Conservation (phyloP, 2,113 vertebrate species). For the Pachyramphus minor region DNA sequence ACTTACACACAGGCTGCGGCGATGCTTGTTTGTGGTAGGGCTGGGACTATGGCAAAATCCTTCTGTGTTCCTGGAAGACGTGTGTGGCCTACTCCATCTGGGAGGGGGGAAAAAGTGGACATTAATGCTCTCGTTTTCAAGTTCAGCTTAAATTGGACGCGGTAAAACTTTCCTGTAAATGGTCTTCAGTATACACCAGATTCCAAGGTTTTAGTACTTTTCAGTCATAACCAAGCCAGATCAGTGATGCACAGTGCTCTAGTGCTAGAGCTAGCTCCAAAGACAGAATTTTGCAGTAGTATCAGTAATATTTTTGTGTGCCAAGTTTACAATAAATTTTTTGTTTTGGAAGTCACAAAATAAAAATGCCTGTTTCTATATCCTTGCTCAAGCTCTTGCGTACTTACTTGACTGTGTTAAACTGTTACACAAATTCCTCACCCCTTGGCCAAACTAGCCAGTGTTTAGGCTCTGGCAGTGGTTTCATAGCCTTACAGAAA, state of each 20-base stretch:
- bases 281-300: background rate
- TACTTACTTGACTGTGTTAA: background rate
- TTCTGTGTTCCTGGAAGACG: background rate
- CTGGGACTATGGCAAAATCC: background rate
- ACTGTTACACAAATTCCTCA: background rate
- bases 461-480: background rate
- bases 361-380: background rate
- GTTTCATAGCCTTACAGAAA: background rate
- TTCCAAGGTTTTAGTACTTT: background rate
- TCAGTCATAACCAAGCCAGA: background rate
- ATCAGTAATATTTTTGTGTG: background rate
- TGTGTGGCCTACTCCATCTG: background rate
- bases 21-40: background rate
- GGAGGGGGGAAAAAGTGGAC: background rate
- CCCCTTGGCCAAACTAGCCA: background rate
- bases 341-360: background rate
- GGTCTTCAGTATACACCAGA: background rate
- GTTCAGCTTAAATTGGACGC: fast-evolving
- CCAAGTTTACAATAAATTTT: background rate
- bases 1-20: background rate
- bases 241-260: background rate
- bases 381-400: background rate
- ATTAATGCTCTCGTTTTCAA: background rate
- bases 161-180: background rate
- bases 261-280: background rate